Evolutionary conservation across 2,888 invertebrate species (phyloP), one percentile per base, ranked within the genome.

Genomic region (Oxycera nigricornis): DNA sequence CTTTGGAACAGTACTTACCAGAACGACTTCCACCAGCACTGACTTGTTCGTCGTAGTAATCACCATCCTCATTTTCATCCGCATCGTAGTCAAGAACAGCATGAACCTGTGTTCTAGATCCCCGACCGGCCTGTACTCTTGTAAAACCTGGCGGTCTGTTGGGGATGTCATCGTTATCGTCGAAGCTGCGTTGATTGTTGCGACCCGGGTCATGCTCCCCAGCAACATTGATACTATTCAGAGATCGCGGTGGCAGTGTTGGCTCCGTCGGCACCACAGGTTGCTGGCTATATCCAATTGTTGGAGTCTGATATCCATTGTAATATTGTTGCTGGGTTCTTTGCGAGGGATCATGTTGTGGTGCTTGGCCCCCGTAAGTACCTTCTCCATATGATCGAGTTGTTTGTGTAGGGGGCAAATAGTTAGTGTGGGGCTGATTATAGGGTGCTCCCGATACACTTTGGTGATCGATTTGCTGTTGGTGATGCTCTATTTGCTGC

Each of bases 81-180:
- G 82, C 82, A 76, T 86, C 86, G 70, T 86, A 86, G 75, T 86
- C 86, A 46, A 86, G 79, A 3, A 86, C 84, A 2, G 86, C 86
- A 77, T 85, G 85, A 57, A 85, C 85, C 74, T 85, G 84, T 76
- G 87, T 80, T 86, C 90, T 75, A 85, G 86, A 81, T 1, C 87
- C 87, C 24, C 86, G 85, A 1, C 87, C 87, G 1, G 88, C 87
- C 76, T 89, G 89, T 55, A 91, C 91, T 80, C 90, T 88, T 14
- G 91, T 91, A 81, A 89, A 91, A 3, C 90, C 90, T 2, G 90
- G 89, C 35, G 90, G 89, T 76, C 89, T 86, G 73, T 88, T 87
- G 0, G 88, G 87, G 77, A 87, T 87, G 20, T 82, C 79, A 61
- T 79, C 80, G 62, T 61, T 20, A 17, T 7, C 24, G 14, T 46